Evolutionary conservation across 2,797 vertebrate genomes (phyloP).

Genomic region (Periophthalmus magnuspinnatus): DNA sequence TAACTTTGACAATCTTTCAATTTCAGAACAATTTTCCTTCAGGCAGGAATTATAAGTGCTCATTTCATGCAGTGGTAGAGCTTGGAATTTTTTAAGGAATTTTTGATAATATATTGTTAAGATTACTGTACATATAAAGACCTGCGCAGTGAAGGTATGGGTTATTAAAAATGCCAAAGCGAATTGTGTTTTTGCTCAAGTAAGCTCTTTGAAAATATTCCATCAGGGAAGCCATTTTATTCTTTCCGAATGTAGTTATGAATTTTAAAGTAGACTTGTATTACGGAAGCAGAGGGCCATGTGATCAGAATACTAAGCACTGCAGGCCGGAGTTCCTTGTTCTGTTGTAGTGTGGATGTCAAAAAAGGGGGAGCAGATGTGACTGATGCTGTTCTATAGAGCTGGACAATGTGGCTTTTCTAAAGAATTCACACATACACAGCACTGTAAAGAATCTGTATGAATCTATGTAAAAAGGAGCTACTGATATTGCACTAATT

Average conservation of each 20-base stretch:
- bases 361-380: conserved; percentile 27
- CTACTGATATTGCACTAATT: too few species aligned
- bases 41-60: conserved; percentile 76
- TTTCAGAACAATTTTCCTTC: conserved; percentile 40
- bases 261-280: conserved; percentile 86
- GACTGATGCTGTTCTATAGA: not conserved
- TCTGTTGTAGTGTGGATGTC: conserved; percentile 50
- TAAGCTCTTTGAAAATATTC: conserved; percentile 86
- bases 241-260: conserved; percentile 86
- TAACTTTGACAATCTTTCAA: conserved; percentile 61
- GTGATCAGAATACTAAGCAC: conserved; percentile 81
- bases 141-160: conserved; percentile 56
- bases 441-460: too few species aligned
- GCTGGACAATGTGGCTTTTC: not conserved
- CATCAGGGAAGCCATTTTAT: conserved; percentile 82
- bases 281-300: conserved; percentile 78
- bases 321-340: conserved; percentile 79
- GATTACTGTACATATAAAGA: conserved; percentile 80
- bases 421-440: not conserved
- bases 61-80: conserved; percentile 80
- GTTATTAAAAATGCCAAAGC: conserved; percentile 85
- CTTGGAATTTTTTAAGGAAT: conserved; percentile 44
- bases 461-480: too few species aligned
- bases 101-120: conserved; percentile 71
- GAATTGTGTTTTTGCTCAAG: conserved; percentile 84